Evolutionary conservation across 2,113 vertebrate species (phyloP).

Genomic region (Centropristis striata): DNA sequence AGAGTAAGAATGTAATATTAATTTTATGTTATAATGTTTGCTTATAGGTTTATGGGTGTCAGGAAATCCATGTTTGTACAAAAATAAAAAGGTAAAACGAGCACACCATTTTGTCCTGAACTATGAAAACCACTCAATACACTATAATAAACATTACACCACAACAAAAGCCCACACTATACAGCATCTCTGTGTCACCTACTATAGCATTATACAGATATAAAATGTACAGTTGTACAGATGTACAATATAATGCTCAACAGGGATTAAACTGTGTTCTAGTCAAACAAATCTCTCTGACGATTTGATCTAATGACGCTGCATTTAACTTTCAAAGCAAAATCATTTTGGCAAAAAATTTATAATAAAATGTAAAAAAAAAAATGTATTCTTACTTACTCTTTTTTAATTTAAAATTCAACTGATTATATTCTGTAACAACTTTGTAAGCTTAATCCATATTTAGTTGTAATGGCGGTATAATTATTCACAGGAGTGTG

Average conservation of each 20-base stretch:
- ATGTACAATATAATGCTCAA: slow-evolving; percentile 6
- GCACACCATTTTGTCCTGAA: slow-evolving; percentile 18
- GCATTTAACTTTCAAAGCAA: slow-evolving; percentile 14
- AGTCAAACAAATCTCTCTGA: not conserved
- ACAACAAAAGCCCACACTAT: not conserved
- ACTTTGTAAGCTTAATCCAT: slow-evolving; percentile 8
- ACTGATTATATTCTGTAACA: slow-evolving; percentile 10
- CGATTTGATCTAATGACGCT: not conserved
- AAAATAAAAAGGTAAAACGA: slow-evolving; percentile 7
- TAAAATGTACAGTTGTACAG: slow-evolving; percentile 9
- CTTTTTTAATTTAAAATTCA: slow-evolving; percentile 18
- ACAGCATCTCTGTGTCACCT: not conserved
- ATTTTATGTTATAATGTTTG: slow-evolving; percentile 37
- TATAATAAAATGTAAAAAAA: too few species aligned
- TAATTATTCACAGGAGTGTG: not conserved
- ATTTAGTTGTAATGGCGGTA: slow-evolving; percentile 17
- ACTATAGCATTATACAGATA: not conserved
- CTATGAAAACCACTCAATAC: slow-evolving; percentile 62
- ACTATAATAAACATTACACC: not conserved
- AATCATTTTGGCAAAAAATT: slow-evolving; percentile 1
- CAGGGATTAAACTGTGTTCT: not conserved
- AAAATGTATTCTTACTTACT: slow-evolving; percentile 12
- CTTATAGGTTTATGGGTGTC: slow-evolving; percentile 21
- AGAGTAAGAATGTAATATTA: slow-evolving; percentile 50
- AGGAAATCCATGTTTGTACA: slow-evolving; percentile 2